These are phyloP conservation scores for Monoplex corrugatus DNA, from an alignment of 2,888 invertebrate genomes.

Conservation along the genomic window DNA sequence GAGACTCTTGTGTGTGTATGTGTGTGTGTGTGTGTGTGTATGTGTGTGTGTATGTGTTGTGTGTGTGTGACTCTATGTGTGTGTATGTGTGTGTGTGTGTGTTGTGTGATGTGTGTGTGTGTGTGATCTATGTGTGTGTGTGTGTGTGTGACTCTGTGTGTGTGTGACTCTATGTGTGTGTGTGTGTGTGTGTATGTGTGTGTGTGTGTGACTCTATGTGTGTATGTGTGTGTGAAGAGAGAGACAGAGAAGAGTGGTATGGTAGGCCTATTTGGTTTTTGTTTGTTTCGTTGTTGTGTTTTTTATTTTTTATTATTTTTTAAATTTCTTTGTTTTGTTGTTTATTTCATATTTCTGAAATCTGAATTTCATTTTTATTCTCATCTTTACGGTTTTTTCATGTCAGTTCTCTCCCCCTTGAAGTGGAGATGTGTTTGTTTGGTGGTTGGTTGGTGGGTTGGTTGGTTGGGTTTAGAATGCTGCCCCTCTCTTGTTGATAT, in stretches of 20 bases:
- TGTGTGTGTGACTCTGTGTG: neutral
- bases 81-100: slow-evolving; percentile 23
- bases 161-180: neutral
- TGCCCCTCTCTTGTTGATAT: too few relatives aligned
- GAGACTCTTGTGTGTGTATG: neutral
- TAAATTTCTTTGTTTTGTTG: neutral
- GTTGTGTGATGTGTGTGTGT: neutral
- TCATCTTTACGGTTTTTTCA: too few relatives aligned
- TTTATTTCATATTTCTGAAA: neutral
- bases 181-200: too few relatives aligned
- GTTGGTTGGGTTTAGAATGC: too few relatives aligned
- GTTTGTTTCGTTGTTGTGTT: too few relatives aligned
- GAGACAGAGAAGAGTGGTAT: too few relatives aligned
- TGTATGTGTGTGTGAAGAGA: too few relatives aligned
- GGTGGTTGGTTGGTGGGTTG: too few relatives aligned
- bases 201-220: too few relatives aligned
- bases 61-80: neutral
- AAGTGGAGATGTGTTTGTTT: too few relatives aligned
- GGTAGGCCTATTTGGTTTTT: too few relatives aligned
- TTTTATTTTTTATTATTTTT: neutral
- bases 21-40: neutral
- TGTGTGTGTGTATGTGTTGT: neutral
- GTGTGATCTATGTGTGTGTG: neutral
- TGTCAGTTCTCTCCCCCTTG: too few relatives aligned
- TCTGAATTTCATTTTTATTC: neutral